Conservation (phyloP, 2,888 invertebrate genomes). For the Trissoscelio sp. region DNA sequence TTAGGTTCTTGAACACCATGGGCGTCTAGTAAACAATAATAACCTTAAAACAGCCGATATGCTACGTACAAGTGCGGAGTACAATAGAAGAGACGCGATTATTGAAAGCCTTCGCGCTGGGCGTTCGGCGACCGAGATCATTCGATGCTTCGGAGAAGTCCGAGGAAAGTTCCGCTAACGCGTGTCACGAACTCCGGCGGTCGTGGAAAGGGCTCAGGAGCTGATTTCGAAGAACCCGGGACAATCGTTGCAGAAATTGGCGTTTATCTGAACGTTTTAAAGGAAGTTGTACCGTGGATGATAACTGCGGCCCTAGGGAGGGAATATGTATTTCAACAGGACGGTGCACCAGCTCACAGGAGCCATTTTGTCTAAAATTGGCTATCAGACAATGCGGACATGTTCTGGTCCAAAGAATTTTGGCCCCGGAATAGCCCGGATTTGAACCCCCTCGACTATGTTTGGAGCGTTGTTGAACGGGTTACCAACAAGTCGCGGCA, state of each 20-base stretch:
- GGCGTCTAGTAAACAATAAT: background rate
- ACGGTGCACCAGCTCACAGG: constrained; percentile 2
- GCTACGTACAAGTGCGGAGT: background rate
- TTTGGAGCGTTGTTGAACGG: background rate
- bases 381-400: no score
- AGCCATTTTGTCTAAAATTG: background rate
- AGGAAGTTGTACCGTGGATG: background rate
- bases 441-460: no score
- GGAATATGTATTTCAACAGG: background rate
- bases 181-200: background rate
- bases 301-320: background rate
- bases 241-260: background rate
- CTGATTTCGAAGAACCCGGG: background rate
- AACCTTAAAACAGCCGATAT: constrained; percentile 4
- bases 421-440: no score
- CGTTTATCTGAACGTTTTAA: background rate
- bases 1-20: background rate
- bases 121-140: no score
- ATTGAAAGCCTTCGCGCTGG: constrained; percentile 12
- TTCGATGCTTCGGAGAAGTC: constrained; percentile 2
- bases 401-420: no score
- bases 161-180: constrained; percentile 4
- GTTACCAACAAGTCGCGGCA: background rate
- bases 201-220: background rate
- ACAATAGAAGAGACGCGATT: constrained; percentile 6